These are phyloP conservation scores for Papilio glaucus DNA, from an alignment of 1,140 invertebrate species.

Conservation along the genomic window DNA sequence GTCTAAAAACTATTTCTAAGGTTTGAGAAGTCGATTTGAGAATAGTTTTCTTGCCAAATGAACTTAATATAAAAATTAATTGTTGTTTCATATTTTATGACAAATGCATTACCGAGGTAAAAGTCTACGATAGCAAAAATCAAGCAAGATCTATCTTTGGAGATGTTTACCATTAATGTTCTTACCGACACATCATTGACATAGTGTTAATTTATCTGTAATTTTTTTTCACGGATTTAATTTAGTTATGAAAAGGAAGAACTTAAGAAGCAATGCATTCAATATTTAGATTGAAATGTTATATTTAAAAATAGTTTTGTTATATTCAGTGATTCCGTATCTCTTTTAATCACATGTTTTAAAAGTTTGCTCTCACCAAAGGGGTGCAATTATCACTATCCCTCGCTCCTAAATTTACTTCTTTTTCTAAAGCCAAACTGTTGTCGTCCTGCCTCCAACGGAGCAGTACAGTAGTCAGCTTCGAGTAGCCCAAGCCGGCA, in stretches of 20 bases:
- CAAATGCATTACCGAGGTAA: no score
- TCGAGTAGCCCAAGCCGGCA: slow-evolving; percentile 93
- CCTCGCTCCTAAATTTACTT: slow-evolving; percentile 95
- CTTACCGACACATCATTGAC: no score
- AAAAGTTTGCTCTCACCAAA: slow-evolving; percentile 84
- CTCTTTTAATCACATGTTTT: slow-evolving; percentile 7
- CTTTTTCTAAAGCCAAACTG: slow-evolving; percentile 92
- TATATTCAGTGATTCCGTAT: not conserved
- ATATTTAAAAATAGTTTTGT: not conserved
- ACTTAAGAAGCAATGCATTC: not conserved
- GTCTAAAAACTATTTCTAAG: no score
- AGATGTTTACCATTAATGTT: not conserved
- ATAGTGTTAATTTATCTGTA: not conserved
- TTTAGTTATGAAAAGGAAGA: not conserved
- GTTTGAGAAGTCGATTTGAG: no score
- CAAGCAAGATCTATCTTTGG: not conserved
- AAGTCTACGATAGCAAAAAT: no score
- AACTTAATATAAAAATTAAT: no score
- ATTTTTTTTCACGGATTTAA: not conserved
- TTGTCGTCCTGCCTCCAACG: slow-evolving; percentile 95
- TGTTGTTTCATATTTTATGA: no score
- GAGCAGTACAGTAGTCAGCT: slow-evolving; percentile 91
- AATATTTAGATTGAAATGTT: not conserved
- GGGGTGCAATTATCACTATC: slow-evolving; percentile 95
- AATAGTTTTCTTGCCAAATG: no score